These are phyloP conservation scores for Isurus oxyrinchus DNA, from an alignment of 2,113 vertebrate genomes.

Conservation along the genomic window DNA sequence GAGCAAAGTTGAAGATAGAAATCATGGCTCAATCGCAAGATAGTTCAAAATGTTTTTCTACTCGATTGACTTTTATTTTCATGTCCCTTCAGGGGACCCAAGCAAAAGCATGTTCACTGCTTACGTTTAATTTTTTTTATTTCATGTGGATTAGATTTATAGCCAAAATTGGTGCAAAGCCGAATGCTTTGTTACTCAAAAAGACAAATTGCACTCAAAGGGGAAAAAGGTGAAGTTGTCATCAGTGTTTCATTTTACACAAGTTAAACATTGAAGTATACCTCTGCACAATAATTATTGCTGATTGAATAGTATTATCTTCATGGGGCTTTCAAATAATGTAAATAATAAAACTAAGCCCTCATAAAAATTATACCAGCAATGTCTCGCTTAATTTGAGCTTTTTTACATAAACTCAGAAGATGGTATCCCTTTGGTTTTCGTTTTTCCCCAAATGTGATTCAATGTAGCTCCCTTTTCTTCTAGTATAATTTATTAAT, in stretches of 20 bases:
- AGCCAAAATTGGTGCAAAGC: neutral
- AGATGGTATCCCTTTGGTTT: neutral
- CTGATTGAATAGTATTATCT: neutral
- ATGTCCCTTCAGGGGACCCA: neutral
- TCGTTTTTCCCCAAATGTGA: neutral
- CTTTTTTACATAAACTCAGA: neutral
- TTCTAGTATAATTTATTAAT: neutral
- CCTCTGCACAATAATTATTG: neutral
- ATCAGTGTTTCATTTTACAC: neutral
- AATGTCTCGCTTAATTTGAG: neutral
- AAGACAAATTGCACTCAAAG: neutral
- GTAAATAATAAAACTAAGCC: slow-evolving; percentile 20
- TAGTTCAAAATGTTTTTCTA: slow-evolving; percentile 5
- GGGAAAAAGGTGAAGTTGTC: neutral
- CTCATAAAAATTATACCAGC: neutral
- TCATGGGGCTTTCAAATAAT: neutral
- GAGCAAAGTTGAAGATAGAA: neutral
- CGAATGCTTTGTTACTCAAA: neutral
- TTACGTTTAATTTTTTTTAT: neutral
- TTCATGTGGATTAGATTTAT: neutral
- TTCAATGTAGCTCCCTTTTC: slow-evolving; percentile 5
- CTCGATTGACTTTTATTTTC: neutral
- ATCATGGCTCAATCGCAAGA: neutral
- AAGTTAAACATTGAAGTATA: neutral
- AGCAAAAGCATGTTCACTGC: slow-evolving; percentile 4